Base-by-base conservation (phyloP, 2,113 vertebrate genomes). In the Rafetus swinhoei region DNA sequence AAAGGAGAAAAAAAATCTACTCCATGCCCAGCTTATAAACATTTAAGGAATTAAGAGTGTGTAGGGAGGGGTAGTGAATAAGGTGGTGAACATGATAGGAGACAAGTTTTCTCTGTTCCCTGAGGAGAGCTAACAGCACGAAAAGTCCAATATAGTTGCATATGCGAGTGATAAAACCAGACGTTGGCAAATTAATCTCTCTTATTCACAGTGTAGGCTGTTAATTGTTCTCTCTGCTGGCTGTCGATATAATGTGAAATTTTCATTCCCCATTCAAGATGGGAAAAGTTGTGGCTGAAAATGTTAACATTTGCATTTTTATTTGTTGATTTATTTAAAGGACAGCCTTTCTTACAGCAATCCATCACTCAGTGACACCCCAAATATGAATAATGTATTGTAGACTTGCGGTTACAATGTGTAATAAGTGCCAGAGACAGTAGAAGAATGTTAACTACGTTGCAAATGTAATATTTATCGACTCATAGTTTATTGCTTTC, bases 251-350 rank as follows among this genome's bases (percentile, higher is more conserved):
- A 97, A 98, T 97, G 98, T 97, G 97, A 98, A 98, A 98, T 98
- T 98, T 98, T 98, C 97, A 98, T 98, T 98, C 97, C 96, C 97
- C 96, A 96, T 98, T 98, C 98, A 98, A 97, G 97, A 98, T 96
- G 96, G 97, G 93, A 97, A 97, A 98, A 98, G 97, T 98, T 98
- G 97, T 98, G 97, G 97, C 97, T 98, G 97, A 98, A 98, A 98
- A 98, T 98, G 98, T 98, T 98, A 98, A 98, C 98, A 98, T 98
- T 98, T 98, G 98, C 98, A 98, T 98, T 98, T 98, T 98, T 98
- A 98, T 98, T 98, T 98, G 98, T 98, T 98, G 98, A 98, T 98
- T 98, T 98, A 98, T 98, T 98, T 98, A 98, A 98, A 98, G 97
- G 98, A 98, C 98, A 98, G 98, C 98, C 96, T 98, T 97, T 98